These are phyloP conservation scores for Listronotus oregonensis DNA, from an alignment of 1,140 invertebrate genomes.

Conservation along the genomic window DNA sequence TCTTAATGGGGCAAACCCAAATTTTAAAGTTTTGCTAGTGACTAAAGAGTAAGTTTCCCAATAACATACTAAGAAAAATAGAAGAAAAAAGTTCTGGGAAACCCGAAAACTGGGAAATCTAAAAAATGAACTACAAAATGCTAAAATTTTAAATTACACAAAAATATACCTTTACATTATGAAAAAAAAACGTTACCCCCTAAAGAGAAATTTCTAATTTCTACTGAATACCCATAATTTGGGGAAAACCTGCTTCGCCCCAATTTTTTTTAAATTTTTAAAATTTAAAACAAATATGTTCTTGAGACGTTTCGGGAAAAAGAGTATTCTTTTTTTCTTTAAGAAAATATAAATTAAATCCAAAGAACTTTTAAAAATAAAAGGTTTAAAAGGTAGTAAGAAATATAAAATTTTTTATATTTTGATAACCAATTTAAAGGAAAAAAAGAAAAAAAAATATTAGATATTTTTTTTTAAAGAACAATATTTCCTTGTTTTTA, in stretches of 20 bases:
- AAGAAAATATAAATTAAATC: no score
- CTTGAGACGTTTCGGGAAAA: no score
- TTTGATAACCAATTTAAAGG: no score
- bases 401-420: no score
- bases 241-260: conserved; percentile 3
- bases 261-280: no score
- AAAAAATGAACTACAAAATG: conserved; percentile 35
- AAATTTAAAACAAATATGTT: no score
- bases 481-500: no score
- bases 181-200: conserved; percentile 23
- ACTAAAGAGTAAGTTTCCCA: conserved; percentile 10
- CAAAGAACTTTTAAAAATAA: no score
- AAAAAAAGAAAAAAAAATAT: no score
- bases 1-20: conserved; percentile 2
- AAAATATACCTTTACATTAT: conserved; percentile 53
- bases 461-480: no score
- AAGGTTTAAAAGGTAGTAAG: no score
- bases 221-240: conserved; percentile 23
- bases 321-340: no score
- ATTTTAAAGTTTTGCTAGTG: conserved; percentile 20
- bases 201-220: conserved; percentile 13
- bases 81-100: conserved; percentile 27
- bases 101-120: conserved; percentile 16
- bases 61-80: conserved; percentile 37
- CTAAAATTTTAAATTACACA: conserved; percentile 41